A percentile compares a stretch with the other conserved stretches of the same genome.
These are phyloP conservation scores for Drosophila ironensis DNA, from an alignment of 1,140 invertebrate genomes.

Conservation along the genomic window DNA sequence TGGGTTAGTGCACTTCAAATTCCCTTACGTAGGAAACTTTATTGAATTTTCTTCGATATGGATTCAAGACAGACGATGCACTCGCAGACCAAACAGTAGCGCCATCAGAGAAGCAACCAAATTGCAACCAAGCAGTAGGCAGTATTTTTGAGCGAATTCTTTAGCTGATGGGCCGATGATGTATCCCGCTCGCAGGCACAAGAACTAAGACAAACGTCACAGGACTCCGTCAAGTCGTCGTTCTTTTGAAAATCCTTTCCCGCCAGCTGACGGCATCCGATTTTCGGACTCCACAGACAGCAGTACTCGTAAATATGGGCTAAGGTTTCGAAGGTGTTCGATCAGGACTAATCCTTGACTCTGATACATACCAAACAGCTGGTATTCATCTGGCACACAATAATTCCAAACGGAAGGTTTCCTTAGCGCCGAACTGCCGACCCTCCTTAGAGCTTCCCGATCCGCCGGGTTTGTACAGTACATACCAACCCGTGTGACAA, in stretches of 20 bases:
- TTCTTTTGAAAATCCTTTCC: not conserved
- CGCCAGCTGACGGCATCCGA: conserved; percentile 1
- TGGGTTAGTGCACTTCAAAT: conserved; percentile 56
- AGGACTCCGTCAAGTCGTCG: not conserved
- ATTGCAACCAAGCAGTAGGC: not conserved
- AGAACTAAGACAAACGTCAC: not conserved
- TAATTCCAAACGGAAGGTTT: not conserved
- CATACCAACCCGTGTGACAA: not conserved
- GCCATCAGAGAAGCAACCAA: not conserved
- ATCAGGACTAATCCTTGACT: no score
- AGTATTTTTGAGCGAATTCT: no score
- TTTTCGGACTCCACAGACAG: not conserved
- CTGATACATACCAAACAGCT: not conserved
- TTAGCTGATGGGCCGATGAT: no score
- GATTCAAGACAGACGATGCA: conserved; percentile 17
- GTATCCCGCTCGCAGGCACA: not conserved
- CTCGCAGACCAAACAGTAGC: not conserved
- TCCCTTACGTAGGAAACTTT: conserved; percentile 25
- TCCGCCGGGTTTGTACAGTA: no score
- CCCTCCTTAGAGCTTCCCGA: no score
- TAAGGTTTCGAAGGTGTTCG: not conserved
- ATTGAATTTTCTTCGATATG: conserved; percentile 30
- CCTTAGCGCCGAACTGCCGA: no score
- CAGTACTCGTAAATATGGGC: not conserved
- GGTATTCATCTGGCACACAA: not conserved